A percentile compares a stretch with the other conserved stretches of the same genome.
Evolutionary conservation across 2,113 vertebrate genomes (phyloP).

Genomic region (Syngnathus floridae): DNA sequence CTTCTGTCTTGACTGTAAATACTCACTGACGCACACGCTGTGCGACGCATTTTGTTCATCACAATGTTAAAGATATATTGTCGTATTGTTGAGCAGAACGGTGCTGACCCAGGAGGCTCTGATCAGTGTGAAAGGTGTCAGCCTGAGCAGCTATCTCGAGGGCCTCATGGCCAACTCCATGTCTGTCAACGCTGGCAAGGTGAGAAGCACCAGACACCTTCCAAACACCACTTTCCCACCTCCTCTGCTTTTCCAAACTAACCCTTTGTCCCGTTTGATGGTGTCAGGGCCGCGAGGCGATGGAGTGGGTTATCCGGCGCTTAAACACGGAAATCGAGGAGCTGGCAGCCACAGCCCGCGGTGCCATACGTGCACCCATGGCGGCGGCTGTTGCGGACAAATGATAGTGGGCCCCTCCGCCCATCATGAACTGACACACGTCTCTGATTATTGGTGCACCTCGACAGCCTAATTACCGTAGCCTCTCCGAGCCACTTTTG

Average conservation of each 20-base stretch:
- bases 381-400: constrained; percentile 85
- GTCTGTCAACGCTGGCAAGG: constrained; percentile 89
- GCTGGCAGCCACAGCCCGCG: constrained; percentile 82
- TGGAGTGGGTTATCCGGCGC: constrained; percentile 95
- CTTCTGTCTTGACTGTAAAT: not conserved
- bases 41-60: no score
- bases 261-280: not conserved
- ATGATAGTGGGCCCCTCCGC: constrained; percentile 53
- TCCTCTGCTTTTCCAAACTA: not conserved
- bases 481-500: constrained; percentile 6
- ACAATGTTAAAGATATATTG: not conserved
- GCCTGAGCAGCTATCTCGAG: constrained; percentile 92
- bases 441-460: constrained; percentile 19
- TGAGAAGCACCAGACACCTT: constrained; percentile 45
- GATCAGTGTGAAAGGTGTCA: constrained; percentile 93
- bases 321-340: constrained; percentile 92
- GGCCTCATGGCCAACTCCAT: constrained; percentile 93
- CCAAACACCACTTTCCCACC: not conserved
- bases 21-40: no score
- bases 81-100: constrained; percentile 69
- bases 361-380: constrained; percentile 81
- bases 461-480: constrained; percentile 34
- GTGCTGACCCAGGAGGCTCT: constrained; percentile 91
- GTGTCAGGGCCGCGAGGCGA: constrained; percentile 86
- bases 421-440: constrained; percentile 36